Conservation (phyloP, 2,113 vertebrate species). For the Takifugu flavidus region DNA sequence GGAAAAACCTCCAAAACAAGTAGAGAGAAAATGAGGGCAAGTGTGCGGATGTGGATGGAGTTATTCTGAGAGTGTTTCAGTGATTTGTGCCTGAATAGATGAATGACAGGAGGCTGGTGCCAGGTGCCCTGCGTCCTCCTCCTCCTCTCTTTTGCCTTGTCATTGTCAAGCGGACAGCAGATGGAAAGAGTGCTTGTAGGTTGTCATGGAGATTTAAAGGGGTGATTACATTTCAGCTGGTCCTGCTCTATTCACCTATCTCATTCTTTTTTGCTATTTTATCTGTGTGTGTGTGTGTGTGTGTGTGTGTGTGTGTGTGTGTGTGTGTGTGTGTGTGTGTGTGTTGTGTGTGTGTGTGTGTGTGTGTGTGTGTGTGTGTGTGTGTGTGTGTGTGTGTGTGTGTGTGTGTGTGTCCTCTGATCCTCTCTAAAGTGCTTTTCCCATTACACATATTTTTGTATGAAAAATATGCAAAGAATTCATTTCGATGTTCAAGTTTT, state of each 20-base stretch:
- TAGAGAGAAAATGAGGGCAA: too few species aligned
- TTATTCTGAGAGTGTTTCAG: conserved; percentile 10
- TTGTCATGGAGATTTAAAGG: conserved; percentile 64
- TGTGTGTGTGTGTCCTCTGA: too few species aligned
- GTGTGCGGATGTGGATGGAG: conserved; percentile 7
- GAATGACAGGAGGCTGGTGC: conserved; percentile 66
- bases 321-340: conserved; percentile 2
- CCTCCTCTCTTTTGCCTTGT: conserved; percentile 33
- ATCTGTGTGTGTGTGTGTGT: conserved; percentile 1
- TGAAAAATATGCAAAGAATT: too few species aligned
- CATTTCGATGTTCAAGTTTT: too few species aligned
- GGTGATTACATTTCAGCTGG: conserved; percentile 47
- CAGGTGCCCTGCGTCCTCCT: conserved; percentile 53
- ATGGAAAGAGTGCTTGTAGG: conserved; percentile 59
- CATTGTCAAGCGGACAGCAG: conserved; percentile 67
- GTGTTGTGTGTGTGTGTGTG: not conserved
- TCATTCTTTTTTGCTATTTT: not conserved
- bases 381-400: not conserved
- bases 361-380: conserved; percentile 4
- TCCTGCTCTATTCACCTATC: not conserved
- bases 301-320: not conserved
- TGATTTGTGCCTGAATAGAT: conserved; percentile 51
- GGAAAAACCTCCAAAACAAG: too few species aligned
- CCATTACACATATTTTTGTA: too few species aligned
- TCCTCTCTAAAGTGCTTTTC: too few species aligned